Conservation (phyloP, 2,888 invertebrate genomes). For the Euplexia lucipara region DNA sequence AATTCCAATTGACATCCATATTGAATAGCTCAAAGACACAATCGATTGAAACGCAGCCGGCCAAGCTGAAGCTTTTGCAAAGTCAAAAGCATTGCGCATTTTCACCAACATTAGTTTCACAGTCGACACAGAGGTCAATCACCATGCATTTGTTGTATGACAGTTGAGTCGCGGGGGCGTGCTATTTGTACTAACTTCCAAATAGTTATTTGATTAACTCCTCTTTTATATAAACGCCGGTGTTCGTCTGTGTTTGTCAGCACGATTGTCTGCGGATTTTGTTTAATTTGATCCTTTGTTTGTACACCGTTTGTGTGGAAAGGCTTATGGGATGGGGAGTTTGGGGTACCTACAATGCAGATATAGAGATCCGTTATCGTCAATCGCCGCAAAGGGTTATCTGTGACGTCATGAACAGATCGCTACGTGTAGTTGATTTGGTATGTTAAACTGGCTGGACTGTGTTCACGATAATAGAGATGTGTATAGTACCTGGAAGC, state of each 20-base stretch:
- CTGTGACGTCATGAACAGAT: constrained; percentile 82
- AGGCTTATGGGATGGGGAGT: constrained; percentile 78
- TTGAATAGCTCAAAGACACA: constrained; percentile 21
- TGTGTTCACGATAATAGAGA: constrained; percentile 22
- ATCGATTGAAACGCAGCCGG: constrained; percentile 75
- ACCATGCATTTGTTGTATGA: constrained; percentile 83
- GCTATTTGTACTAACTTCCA: constrained; percentile 78
- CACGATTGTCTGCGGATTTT: constrained; percentile 88
- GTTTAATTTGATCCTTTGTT: constrained; percentile 90
- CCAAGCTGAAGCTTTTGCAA: constrained; percentile 77
- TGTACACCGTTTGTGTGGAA: constrained; percentile 86
- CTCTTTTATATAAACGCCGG: constrained; percentile 83
- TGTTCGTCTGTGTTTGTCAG: constrained; percentile 71
- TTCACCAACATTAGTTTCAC: constrained; percentile 80
- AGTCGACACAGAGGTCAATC: constrained; percentile 81
- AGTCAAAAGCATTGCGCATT: constrained; percentile 84
- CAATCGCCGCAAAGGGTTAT: constrained; percentile 78
- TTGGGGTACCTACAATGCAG: constrained; percentile 73
- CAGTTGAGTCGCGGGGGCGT: constrained; percentile 83
- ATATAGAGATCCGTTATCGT: constrained; percentile 83
- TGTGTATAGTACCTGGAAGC: constrained; percentile 17
- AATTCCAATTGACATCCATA: constrained; percentile 46
- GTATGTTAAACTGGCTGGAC: constrained; percentile 43
- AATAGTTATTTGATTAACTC: constrained; percentile 90
- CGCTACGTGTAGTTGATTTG: constrained; percentile 78